Evolutionary conservation across 2,888 invertebrate genomes (phyloP).

Genomic region (Euzophera pinguis): DNA sequence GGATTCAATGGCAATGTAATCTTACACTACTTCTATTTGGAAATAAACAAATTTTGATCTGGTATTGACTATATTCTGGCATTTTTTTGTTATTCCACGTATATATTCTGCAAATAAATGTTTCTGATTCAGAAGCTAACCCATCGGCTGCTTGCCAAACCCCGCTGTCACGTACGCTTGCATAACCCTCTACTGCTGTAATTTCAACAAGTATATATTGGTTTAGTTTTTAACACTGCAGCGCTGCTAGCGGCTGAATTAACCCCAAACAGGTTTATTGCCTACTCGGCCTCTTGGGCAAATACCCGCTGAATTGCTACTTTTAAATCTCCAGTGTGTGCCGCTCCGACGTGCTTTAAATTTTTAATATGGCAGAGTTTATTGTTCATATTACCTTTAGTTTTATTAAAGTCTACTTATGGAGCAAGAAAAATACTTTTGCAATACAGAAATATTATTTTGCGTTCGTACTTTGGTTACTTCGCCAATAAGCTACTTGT

Average conservation of each 20-base stretch:
- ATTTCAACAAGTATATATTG: slow-evolving; percentile 71
- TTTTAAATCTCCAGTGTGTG: slow-evolving; percentile 3
- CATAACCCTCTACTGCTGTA: slow-evolving; percentile 50
- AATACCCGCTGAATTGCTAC: slow-evolving; percentile 2
- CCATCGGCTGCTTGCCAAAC: slow-evolving; percentile 54
- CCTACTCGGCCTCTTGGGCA: slow-evolving; percentile 20
- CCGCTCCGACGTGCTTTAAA: not conserved
- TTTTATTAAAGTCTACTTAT: not conserved
- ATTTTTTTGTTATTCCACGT: too few species aligned
- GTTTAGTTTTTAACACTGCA: slow-evolving; percentile 66
- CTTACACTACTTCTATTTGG: too few species aligned
- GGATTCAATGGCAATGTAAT: too few species aligned
- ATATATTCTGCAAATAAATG: too few species aligned
- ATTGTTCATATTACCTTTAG: not conserved
- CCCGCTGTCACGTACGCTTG: slow-evolving; percentile 54
- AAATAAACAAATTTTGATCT: too few species aligned
- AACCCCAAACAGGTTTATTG: slow-evolving; percentile 52
- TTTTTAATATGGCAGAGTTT: not conserved
- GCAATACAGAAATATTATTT: not conserved
- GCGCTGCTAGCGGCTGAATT: slow-evolving; percentile 54
- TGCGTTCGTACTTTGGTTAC: too few species aligned
- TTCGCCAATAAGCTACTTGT: too few species aligned
- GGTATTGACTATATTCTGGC: too few species aligned
- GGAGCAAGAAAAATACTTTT: not conserved
- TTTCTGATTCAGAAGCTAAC: not conserved